These are phyloP conservation scores for Pteruthius melanotis DNA, from an alignment of 2,113 vertebrate species.

Conservation along the genomic window DNA sequence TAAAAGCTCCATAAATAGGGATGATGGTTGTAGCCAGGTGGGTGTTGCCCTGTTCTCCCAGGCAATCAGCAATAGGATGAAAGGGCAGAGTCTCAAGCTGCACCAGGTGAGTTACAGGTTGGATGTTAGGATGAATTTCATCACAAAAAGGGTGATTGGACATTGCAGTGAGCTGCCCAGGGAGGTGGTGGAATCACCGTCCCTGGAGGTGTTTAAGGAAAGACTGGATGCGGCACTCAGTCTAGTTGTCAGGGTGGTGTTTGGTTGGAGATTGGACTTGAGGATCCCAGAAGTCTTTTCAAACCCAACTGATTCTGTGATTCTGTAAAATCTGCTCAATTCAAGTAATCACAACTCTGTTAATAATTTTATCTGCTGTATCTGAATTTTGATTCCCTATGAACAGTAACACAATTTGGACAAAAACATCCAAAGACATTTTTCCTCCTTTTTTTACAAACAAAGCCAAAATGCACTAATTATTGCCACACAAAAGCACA, in stretches of 20 bases:
- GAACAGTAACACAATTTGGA: background rate
- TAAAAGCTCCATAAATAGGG: background rate
- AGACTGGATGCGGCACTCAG: background rate
- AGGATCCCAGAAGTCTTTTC: background rate
- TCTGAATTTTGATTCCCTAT: background rate
- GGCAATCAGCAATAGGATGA: background rate
- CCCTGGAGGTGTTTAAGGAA: background rate
- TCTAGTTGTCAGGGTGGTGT: background rate
- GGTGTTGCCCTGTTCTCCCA: background rate
- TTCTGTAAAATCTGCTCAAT: background rate
- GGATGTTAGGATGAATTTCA: background rate
- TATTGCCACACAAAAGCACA: background rate
- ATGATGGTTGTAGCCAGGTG: background rate
- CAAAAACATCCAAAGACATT: background rate
- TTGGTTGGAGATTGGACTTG: background rate
- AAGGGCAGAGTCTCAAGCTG: background rate
- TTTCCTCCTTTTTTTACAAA: background rate
- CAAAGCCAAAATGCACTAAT: background rate
- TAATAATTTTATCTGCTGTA: background rate
- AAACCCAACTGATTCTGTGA: background rate
- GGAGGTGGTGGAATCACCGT: rapidly evolving
- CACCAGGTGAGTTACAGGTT: too few relatives aligned
- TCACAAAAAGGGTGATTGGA: background rate
- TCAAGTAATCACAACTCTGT: background rate
- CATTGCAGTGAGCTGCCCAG: background rate